Conservation (phyloP, 2,888 invertebrate genomes). For the Teleogryllus oceanicus region DNA sequence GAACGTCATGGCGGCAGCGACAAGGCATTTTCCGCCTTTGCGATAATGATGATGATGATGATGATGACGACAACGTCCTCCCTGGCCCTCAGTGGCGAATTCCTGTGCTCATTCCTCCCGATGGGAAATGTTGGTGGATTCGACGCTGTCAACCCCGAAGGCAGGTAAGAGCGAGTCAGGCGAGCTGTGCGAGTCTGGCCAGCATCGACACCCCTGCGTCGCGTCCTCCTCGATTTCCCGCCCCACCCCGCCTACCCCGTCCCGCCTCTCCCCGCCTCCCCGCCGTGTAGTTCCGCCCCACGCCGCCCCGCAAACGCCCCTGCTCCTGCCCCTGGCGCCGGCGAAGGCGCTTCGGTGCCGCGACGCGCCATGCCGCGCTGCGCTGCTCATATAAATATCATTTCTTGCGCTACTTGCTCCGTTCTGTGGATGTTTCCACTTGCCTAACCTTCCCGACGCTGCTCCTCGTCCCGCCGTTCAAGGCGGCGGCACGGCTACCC, state of each 20-base stretch:
- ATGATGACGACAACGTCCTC: too few relatives aligned
- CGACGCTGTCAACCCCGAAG: too few relatives aligned
- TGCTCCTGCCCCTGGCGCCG: not conserved
- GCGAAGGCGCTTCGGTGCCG: not conserved
- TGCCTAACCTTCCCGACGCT: not conserved
- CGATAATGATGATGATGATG: too few relatives aligned
- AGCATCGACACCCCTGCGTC: too few relatives aligned
- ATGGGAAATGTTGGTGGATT: too few relatives aligned
- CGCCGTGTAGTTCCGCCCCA: not conserved
- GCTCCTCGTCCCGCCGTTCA: not conserved
- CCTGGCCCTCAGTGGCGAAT: too few relatives aligned
- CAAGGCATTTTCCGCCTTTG: too few relatives aligned
- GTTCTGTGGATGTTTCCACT: not conserved
- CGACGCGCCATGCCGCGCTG: not conserved
- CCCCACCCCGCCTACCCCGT: not conserved
- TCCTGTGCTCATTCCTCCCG: too few relatives aligned
- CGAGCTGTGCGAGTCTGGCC: too few relatives aligned
- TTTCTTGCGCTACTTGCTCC: not conserved
- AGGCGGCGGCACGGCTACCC: too few relatives aligned
- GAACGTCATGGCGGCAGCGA: too few relatives aligned
- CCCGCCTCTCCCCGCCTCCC: not conserved
- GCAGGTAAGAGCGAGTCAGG: not conserved
- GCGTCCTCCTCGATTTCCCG: not conserved
- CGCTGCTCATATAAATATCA: slow-evolving; percentile 1
- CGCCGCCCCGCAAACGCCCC: not conserved